A percentile compares a stretch with the other conserved stretches of the same genome.
Evolutionary conservation across 35 echinoderm and acorn worm species (phyloP).

Genomic region (Apostichopus californicus): DNA sequence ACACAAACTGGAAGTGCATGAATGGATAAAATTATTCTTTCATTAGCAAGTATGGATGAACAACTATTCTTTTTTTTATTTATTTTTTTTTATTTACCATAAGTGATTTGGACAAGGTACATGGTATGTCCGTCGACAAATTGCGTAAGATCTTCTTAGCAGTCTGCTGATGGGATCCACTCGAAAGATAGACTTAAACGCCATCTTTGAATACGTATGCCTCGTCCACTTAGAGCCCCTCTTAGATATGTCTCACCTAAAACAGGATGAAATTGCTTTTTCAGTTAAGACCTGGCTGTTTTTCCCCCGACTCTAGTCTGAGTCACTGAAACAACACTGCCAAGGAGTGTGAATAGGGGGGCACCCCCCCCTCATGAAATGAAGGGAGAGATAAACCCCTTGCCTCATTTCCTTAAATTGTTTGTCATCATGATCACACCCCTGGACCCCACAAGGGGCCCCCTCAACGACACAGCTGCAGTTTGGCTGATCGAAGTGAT

Average conservation of each 20-base stretch:
- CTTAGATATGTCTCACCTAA: conserved; percentile 29
- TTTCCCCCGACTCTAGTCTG: no score
- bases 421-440: no score
- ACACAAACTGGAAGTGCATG: not conserved
- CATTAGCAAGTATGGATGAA: not conserved
- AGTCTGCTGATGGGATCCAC: conserved; percentile 29
- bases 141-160: conserved; percentile 14
- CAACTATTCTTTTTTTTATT: not conserved
- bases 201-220: conserved; percentile 11
- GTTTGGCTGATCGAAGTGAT: no score
- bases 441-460: no score
- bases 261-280: not conserved
- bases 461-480: no score
- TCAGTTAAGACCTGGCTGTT: no score
- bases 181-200: conserved; percentile 13
- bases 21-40: no score
- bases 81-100: conserved; percentile 23
- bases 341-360: no score
- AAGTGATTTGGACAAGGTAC: conserved; percentile 49
- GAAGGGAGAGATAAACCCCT: no score
- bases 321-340: no score
- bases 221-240: conserved; percentile 8
- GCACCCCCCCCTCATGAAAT: no score
- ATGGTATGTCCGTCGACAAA: conserved; percentile 24
- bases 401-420: no score